Evolutionary conservation across 2,113 vertebrate genomes (phyloP), one percentile per base, ranked within the genome.

Genomic region (Sinosuthora webbiana): DNA sequence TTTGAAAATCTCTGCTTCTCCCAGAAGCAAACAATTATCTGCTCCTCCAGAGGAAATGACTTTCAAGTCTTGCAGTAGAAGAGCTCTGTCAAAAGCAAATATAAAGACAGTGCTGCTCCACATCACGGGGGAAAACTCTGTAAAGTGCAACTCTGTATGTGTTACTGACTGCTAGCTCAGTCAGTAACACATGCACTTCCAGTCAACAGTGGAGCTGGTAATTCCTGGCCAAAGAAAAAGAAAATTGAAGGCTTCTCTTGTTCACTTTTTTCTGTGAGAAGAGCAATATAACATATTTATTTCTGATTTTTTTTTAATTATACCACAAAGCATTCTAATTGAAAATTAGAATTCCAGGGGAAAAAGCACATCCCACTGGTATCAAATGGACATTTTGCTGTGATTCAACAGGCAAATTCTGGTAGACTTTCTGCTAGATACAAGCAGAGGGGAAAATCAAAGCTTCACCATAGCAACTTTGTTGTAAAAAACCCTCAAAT

Each of bases 381-480:
- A 53, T 64, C 78, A 94, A 87, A 53, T 19, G 21, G 81, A 78
- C 35, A 68, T 88, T 85, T 90, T 92, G 21, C 69, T 76, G 52
- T 53, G n/a, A 90, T 88, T 84, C 62, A 84, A 37, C 10, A 87
- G 73, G 65, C 67, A 95, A 68, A 92, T 93, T 75, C 65, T 80
- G 35, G 30, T 74, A 92, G 78, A 69, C 44, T 87, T 95, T 80
- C 39, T 33, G 57, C 65, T 93, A 87, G 52, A 74, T n/a, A 39
- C 37, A 57, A 25, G 39, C 62, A 76, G 52, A 94, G 53, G 30
- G 16, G 31, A 91, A 82, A 96, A 93, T 85, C 31, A 69, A 77
- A 92, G 59, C 90, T 97, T 96, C 87, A 90, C 87, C 90, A 95
- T 90, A 97, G 92, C 87, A 96, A 95, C 93, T 97, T 95, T 63